Base-by-base conservation (phyloP, 1,140 invertebrate genomes). In the Sinella curviseta region DNA sequence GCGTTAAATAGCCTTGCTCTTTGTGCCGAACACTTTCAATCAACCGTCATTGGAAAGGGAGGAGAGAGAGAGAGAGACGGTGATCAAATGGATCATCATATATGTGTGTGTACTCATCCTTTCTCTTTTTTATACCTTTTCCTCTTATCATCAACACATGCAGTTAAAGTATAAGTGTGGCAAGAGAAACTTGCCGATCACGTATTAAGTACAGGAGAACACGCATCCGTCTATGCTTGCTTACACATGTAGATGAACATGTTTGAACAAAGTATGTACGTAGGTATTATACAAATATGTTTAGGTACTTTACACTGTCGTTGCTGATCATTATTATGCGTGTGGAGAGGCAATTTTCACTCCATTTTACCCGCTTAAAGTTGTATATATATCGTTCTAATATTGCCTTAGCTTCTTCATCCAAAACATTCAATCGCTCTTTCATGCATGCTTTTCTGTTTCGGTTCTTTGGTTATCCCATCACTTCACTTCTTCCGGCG, bases 1-100 rank as follows among this genome's bases (percentile, higher is more conserved):
- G 57, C 75, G 79, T 77, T 80, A 80, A 80, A 80, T 80, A 80
- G 79, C 76, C 79, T 74, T 80, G 35, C 76, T 74, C 65, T 70
- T 77, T 73, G 39, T 60, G 60, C 55, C 54, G 28, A 73, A 54
- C 76, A 77, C 79, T 70, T 70, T 70, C 65, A 70, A 70, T 70
- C 65, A 70, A 33, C 65, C 65, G 12, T 70, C 65, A 70, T 16
- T 26, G n/a, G n/a, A n/a, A n/a, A n/a, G n/a, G n/a, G n/a, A n/a
- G n/a, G n/a, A n/a, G n/a, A n/a, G n/a, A n/a, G n/a, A n/a, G n/a
- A n/a, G n/a, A n/a, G 55, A 60, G 70, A 31, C 31, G 30, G 24
- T 28, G 74, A 75, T 54, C 39, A 75, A 75, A 75, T 24, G 35
- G 35, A 39, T 75, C 74, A 75, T 75, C 33, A 26, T 75, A 14